phyloP scores from a whole-genome alignment of 2,888 invertebrate species.

The Lacanobia oleracea region DNA sequence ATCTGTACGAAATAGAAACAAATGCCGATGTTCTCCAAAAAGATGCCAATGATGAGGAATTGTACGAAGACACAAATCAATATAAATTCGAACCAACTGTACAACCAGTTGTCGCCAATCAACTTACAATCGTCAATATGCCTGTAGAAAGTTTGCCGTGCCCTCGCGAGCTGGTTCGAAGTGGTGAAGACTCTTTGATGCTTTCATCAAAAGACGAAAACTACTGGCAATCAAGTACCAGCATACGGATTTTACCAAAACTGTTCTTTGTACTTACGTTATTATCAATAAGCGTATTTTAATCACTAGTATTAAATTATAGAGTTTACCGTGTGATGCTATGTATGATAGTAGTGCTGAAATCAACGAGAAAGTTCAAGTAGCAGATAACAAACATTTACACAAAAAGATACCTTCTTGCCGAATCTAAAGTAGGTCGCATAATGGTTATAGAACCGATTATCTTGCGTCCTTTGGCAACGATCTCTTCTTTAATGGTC shows the following conservation, averaged over 20 bases:
- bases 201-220: slow-evolving; percentile 85
- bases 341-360: slow-evolving; percentile 40
- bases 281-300: slow-evolving; percentile 67
- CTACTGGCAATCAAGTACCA: slow-evolving; percentile 80
- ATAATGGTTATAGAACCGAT: slow-evolving; percentile 44
- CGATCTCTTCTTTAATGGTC: slow-evolving; percentile 33
- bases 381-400: slow-evolving; percentile 16
- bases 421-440: slow-evolving; percentile 35
- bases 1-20: slow-evolving; percentile 73
- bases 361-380: slow-evolving; percentile 36
- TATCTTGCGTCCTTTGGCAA: slow-evolving; percentile 44
- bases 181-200: slow-evolving; percentile 86
- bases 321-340: slow-evolving; percentile 49
- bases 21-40: slow-evolving; percentile 73
- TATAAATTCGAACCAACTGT: slow-evolving; percentile 79
- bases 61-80: slow-evolving; percentile 74
- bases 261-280: slow-evolving; percentile 71
- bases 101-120: slow-evolving; percentile 73
- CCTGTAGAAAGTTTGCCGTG: slow-evolving; percentile 81
- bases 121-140: slow-evolving; percentile 79
- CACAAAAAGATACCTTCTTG: slow-evolving; percentile 15
- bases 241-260: slow-evolving; percentile 71
- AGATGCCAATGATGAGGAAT: slow-evolving; percentile 74
- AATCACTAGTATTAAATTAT: slow-evolving; percentile 29
- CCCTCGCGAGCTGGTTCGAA: slow-evolving; percentile 76